phyloP scores from a whole-genome alignment of 2,797 vertebrate species.

The Characodon lateralis region DNA sequence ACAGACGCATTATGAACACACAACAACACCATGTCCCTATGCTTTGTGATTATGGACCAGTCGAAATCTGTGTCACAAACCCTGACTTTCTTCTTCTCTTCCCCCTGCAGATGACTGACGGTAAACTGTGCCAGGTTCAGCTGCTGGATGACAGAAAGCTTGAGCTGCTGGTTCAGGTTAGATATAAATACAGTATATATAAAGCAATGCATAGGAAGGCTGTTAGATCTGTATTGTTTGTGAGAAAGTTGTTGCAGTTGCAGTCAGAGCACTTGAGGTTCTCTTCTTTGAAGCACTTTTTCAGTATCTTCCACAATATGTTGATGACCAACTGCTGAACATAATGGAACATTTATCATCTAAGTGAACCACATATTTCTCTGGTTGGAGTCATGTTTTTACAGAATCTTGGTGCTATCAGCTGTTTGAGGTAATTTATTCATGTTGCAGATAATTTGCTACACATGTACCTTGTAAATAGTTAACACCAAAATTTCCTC shows the following conservation, averaged over 20 bases:
- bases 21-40: constrained; percentile 4
- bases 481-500: too few species aligned
- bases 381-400: background rate
- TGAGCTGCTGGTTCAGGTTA: constrained; percentile 98
- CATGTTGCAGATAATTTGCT: too few species aligned
- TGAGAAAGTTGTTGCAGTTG: background rate
- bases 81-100: constrained; percentile 37
- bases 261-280: background rate
- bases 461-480: too few species aligned
- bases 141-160: constrained; percentile 95
- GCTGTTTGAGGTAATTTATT: too few species aligned
- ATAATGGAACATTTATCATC: background rate
- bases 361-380: background rate
- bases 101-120: constrained; percentile 92
- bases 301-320: background rate
- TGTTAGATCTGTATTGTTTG: background rate
- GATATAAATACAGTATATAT: background rate
- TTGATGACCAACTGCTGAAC: background rate
- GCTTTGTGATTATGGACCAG: constrained; percentile 24
- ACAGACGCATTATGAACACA: constrained; percentile 3
- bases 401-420: background rate
- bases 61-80: constrained; percentile 22
- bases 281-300: background rate
- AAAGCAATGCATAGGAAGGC: background rate
- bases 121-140: constrained; percentile 94